Percentiles rank a stretch among this genome's conserved stretches.
Conservation (phyloP, 1,140 invertebrate genomes). For the Heliconius eleuchia region DNA sequence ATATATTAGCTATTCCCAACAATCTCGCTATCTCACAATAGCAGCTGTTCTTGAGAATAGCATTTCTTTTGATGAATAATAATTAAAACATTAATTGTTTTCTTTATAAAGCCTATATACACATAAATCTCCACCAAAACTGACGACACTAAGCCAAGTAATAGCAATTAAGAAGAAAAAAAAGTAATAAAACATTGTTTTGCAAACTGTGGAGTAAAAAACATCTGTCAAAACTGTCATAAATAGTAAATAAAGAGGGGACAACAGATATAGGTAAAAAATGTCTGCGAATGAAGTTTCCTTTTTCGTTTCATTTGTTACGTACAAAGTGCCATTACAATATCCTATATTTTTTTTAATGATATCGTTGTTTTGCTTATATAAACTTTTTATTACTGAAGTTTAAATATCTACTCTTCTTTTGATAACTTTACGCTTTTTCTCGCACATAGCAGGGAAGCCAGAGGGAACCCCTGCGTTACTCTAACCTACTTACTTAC, state of each 20-base stretch:
- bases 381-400: neutral
- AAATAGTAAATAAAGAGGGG: neutral
- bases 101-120: no score
- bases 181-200: neutral
- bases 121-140: no score
- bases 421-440: no score
- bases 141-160: neutral
- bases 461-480: no score
- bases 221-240: constrained; percentile 1
- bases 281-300: neutral
- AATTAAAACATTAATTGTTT: no score
- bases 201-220: neutral
- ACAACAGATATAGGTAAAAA: constrained; percentile 1
- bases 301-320: constrained; percentile 1
- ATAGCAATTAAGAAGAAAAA: neutral
- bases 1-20: no score
- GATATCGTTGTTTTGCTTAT: neutral
- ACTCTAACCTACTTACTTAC: no score
- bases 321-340: neutral
- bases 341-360: neutral
- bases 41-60: no score
- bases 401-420: no score
- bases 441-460: no score
- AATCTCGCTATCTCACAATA: no score
- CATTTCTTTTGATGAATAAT: no score